Conservation (phyloP, 2,113 vertebrate species). For the Holacanthus passer region DNA sequence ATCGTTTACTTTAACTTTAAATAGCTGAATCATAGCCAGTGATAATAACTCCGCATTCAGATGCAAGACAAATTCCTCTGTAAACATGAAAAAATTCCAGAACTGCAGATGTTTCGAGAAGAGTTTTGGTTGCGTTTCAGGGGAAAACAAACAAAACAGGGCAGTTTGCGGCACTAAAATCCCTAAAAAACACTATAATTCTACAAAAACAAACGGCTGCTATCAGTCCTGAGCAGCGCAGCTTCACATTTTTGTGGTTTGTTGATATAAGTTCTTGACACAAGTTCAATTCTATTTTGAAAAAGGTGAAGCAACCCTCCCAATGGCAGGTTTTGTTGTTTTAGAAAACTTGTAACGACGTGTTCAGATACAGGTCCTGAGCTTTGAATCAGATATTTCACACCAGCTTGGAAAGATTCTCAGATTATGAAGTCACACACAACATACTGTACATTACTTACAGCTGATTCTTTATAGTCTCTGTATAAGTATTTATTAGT, state of each 20-base stretch:
- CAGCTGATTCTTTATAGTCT: neutral
- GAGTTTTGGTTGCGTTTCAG: neutral
- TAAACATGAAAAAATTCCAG: neutral
- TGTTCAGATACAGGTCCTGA: neutral
- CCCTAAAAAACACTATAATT: neutral
- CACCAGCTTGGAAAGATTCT: neutral
- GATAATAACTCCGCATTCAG: neutral
- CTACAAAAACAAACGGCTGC: neutral
- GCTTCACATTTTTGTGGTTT: neutral
- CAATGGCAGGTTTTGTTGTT: neutral
- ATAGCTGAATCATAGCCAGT: neutral
- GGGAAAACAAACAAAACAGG: neutral
- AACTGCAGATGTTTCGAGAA: neutral
- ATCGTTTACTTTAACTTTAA: neutral
- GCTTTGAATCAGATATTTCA: neutral
- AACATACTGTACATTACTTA: neutral
- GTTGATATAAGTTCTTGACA: neutral
- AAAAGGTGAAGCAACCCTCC: neutral
- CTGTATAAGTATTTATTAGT: neutral
- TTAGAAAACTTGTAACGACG: neutral
- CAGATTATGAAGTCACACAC: constrained; percentile 1
- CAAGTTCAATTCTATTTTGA: neutral
- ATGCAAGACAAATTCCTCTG: neutral
- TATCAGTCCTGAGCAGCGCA: neutral
- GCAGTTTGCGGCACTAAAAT: neutral